phyloP scores from a whole-genome alignment of 2,888 invertebrate genomes.

The Andrena minutula region DNA sequence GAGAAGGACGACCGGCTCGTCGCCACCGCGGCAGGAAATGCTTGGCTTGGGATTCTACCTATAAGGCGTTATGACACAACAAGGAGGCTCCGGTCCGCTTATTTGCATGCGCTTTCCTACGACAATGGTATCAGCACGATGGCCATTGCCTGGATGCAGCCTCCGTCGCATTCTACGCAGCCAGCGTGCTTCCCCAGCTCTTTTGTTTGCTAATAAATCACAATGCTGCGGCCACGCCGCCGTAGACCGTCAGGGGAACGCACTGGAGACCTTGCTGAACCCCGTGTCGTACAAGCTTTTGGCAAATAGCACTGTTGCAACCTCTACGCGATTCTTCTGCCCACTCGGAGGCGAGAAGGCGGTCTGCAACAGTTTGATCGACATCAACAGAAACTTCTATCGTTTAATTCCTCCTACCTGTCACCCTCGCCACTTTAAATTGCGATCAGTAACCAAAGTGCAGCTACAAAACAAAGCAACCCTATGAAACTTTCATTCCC shows the following conservation, averaged over 20 bases:
- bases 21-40: conserved; percentile 72
- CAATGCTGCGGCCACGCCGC: conserved; percentile 6
- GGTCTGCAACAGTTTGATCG: too few species aligned
- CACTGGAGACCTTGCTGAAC: conserved; percentile 4
- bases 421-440: too few species aligned
- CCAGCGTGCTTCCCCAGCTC: not conserved
- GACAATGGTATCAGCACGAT: conserved; percentile 76
- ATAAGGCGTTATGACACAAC: conserved; percentile 79
- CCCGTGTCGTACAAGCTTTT: conserved; percentile 11
- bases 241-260: not conserved
- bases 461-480: not conserved
- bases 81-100: conserved; percentile 71
- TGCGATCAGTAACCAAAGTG: not conserved
- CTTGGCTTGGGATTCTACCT: conserved; percentile 70
- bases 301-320: not conserved
- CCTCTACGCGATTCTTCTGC: not conserved
- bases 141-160: conserved; percentile 56
- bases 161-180: conserved; percentile 35
- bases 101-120: conserved; percentile 77
- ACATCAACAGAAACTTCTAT: too few species aligned
- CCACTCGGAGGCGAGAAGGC: not conserved
- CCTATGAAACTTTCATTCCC: conserved; percentile 3
- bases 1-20: conserved; percentile 53
- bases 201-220: conserved; percentile 52
- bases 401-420: too few species aligned